Evolutionary conservation across 1,140 invertebrate species (phyloP).

Genomic region (Gryon sp.): DNA sequence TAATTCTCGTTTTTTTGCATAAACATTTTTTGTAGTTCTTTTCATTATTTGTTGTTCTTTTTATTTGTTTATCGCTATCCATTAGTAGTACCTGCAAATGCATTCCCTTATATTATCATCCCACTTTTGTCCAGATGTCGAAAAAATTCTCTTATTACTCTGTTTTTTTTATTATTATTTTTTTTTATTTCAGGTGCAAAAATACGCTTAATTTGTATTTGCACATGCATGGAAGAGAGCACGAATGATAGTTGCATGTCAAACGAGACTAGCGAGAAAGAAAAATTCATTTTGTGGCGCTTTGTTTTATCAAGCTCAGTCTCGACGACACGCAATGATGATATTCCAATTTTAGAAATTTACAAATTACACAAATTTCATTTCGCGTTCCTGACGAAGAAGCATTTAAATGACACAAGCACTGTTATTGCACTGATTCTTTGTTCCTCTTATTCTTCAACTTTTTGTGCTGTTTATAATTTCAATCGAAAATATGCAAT

Average conservation of each 20-base stretch:
- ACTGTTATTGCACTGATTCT: slow-evolving; percentile 18
- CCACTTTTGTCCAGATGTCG: slow-evolving; percentile 17
- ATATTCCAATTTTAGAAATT: slow-evolving; percentile 6
- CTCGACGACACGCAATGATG: background rate
- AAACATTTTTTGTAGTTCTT: background rate
- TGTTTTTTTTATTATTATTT: too few species aligned
- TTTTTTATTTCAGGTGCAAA: slow-evolving; percentile 56
- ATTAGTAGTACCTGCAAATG: slow-evolving; percentile 52
- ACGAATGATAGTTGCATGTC: slow-evolving; percentile 4
- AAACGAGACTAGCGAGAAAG: slow-evolving; percentile 8
- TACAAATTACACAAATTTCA: slow-evolving; percentile 14
- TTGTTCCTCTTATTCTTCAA: background rate
- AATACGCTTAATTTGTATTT: slow-evolving; percentile 60
- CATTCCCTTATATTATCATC: slow-evolving; percentile 30
- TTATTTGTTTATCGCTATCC: slow-evolving; percentile 25
- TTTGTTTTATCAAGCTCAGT: slow-evolving; percentile 12
- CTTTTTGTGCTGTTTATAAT: too few species aligned
- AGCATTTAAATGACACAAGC: slow-evolving; percentile 10
- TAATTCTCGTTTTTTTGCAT: background rate
- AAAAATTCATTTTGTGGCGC: slow-evolving; percentile 16
- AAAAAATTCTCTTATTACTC: slow-evolving; percentile 35
- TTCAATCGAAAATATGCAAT: too few species aligned
- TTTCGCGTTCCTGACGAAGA: background rate
- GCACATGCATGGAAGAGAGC: slow-evolving; percentile 63
- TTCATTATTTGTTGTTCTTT: background rate